Conservation (phyloP, 2,888 invertebrate genomes). For the Eupithecia insigniata region DNA sequence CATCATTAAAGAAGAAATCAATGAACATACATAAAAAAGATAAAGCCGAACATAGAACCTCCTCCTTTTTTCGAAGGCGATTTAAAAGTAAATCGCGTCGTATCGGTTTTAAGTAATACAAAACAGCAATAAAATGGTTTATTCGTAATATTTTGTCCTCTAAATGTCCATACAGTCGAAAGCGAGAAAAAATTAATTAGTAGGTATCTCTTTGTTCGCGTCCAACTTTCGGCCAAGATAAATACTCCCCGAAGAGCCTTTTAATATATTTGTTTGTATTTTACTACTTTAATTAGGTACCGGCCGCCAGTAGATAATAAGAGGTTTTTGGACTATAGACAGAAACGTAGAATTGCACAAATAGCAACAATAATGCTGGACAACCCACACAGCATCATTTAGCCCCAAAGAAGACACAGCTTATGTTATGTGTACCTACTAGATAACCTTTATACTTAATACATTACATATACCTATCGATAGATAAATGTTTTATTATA, state of each 20-base stretch:
- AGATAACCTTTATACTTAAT: too few relatives aligned
- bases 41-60: too few relatives aligned
- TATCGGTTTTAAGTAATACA: not conserved
- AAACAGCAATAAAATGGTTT: not conserved
- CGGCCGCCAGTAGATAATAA: not conserved
- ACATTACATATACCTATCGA: too few relatives aligned
- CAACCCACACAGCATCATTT: too few relatives aligned
- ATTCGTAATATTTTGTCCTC: constrained; percentile 9
- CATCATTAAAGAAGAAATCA: too few relatives aligned
- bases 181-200: constrained; percentile 46
- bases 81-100: not conserved
- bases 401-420: too few relatives aligned
- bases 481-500: too few relatives aligned
- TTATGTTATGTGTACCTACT: too few relatives aligned
- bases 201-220: constrained; percentile 37
- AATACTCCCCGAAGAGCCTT: constrained; percentile 34
- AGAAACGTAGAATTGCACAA: not conserved
- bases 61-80: too few relatives aligned
- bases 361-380: too few relatives aligned
- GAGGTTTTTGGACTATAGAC: not conserved
- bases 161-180: constrained; percentile 14
- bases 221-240: constrained; percentile 39
- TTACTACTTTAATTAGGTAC: constrained; percentile 34
- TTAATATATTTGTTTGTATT: constrained; percentile 36
- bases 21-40: too few relatives aligned